Evolutionary conservation across 2,888 invertebrate genomes (phyloP).

Genomic region (Nomada lathburiana): DNA sequence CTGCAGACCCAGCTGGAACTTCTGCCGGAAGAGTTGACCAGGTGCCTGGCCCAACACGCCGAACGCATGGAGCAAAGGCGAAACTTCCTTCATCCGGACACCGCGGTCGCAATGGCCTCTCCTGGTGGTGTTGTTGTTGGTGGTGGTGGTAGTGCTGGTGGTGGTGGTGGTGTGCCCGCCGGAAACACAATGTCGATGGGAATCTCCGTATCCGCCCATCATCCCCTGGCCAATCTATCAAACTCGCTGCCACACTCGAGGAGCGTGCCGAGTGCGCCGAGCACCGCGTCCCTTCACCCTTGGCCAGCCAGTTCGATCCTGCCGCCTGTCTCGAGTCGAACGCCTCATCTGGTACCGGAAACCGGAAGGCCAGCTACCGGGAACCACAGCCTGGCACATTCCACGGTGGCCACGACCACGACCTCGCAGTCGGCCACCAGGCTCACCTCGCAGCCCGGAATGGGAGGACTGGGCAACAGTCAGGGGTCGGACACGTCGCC

Average conservation of each 20-base stretch:
- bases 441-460: slow-evolving; percentile 79
- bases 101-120: slow-evolving; percentile 87
- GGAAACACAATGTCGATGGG: slow-evolving; percentile 78
- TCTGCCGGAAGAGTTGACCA: slow-evolving; percentile 92
- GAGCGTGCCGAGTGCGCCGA: slow-evolving; percentile 86
- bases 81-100: slow-evolving; percentile 95
- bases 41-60: slow-evolving; percentile 90
- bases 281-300: slow-evolving; percentile 88
- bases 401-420: slow-evolving; percentile 66
- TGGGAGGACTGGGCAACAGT: slow-evolving; percentile 81
- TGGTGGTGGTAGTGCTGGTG: background rate
- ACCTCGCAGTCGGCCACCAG: slow-evolving; percentile 80
- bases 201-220: slow-evolving; percentile 76
- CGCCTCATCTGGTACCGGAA: slow-evolving; percentile 90
- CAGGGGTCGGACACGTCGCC: slow-evolving; percentile 82
- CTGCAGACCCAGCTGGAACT: slow-evolving; percentile 95
- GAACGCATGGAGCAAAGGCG: slow-evolving; percentile 93
- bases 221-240: slow-evolving; percentile 78
- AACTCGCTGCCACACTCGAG: slow-evolving; percentile 85
- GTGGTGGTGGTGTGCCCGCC: slow-evolving; percentile 84
- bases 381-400: slow-evolving; percentile 66
- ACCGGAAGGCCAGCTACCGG: slow-evolving; percentile 80
- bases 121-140: slow-evolving; percentile 83
- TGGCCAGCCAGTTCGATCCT: slow-evolving; percentile 93
- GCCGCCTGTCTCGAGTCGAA: slow-evolving; percentile 89